Evolutionary conservation across 2,113 vertebrate genomes (phyloP).

Genomic region (Fregata magnificens): DNA sequence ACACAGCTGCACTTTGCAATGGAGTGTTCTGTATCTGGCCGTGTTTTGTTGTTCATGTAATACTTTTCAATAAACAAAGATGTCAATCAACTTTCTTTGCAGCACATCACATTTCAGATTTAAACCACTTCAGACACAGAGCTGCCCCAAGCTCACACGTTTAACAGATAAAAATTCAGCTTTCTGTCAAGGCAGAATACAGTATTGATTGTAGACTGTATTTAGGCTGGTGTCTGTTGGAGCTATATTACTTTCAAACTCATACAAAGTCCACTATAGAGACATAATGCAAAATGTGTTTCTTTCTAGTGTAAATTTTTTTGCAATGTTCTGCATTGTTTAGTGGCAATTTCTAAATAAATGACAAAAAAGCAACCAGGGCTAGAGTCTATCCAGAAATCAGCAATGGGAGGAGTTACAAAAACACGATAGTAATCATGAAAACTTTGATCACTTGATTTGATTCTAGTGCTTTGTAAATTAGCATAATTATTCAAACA

Average conservation of each 20-base stretch:
- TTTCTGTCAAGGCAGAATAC: constrained; percentile 79
- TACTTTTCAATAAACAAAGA: constrained; percentile 86
- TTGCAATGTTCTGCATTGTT: constrained; percentile 45
- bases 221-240: constrained; percentile 67
- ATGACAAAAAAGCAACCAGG: background rate
- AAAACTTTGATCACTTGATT: constrained; percentile 80
- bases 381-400: constrained; percentile 55
- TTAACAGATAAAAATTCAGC: constrained; percentile 85
- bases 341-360: constrained; percentile 52
- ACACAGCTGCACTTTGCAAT: constrained; percentile 73
- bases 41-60: constrained; percentile 80
- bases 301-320: constrained; percentile 7
- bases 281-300: constrained; percentile 31
- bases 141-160: constrained; percentile 78
- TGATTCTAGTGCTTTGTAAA: constrained; percentile 79
- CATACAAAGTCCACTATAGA: constrained; percentile 32
- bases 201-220: constrained; percentile 78
- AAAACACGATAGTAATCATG: constrained; percentile 68
- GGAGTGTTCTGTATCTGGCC: constrained; percentile 66
- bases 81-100: constrained; percentile 83
- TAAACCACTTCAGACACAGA: constrained; percentile 81
- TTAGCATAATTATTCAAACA: constrained; percentile 82
- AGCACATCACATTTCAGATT: constrained; percentile 79
- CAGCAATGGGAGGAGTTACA: constrained; percentile 41
- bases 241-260: constrained; percentile 70